A percentile compares a stretch with the other conserved stretches of the same genome.
phyloP scores from a whole-genome alignment of 2,797 vertebrate genomes.

The Acrossocheilus fasciatus region DNA sequence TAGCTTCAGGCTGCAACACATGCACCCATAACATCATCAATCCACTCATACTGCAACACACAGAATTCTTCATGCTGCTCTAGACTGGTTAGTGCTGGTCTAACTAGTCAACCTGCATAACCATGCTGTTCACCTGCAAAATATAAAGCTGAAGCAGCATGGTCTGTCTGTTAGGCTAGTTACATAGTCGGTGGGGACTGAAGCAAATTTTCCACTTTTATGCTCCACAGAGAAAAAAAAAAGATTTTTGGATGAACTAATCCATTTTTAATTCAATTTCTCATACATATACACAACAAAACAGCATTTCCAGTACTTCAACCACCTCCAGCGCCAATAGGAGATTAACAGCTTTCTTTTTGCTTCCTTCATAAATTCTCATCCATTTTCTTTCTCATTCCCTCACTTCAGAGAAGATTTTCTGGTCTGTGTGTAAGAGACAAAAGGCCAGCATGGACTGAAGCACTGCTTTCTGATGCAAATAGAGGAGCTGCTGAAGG shows the following conservation, averaged over 20 bases:
- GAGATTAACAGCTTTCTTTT: conserved; percentile 7
- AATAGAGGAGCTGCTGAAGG: conserved; percentile 32
- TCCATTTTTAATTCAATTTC: not conserved
- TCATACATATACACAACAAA: not conserved
- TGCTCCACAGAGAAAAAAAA: not conserved
- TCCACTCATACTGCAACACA: conserved; percentile 32
- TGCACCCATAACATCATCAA: conserved; percentile 33
- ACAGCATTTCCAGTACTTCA: not conserved
- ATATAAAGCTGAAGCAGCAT: not conserved
- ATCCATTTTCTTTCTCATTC: conserved; percentile 16
- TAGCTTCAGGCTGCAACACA: conserved; percentile 30
- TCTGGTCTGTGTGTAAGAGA: conserved; percentile 15
- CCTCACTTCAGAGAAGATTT: conserved; percentile 5
- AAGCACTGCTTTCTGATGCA: conserved; percentile 39
- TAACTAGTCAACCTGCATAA: not conserved
- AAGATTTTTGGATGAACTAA: not conserved
- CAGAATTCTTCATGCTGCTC: not conserved
- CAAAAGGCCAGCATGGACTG: conserved; percentile 5
- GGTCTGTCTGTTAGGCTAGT: not conserved
- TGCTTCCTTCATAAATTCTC: not conserved
- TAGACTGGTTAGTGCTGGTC: conserved; percentile 1
- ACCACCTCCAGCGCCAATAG: not conserved
- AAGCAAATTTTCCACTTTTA: not conserved
- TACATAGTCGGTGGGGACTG: not conserved
- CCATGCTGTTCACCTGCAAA: not conserved